Base-by-base conservation (phyloP, 2,797 vertebrate species). In the Falco peregrinus region DNA sequence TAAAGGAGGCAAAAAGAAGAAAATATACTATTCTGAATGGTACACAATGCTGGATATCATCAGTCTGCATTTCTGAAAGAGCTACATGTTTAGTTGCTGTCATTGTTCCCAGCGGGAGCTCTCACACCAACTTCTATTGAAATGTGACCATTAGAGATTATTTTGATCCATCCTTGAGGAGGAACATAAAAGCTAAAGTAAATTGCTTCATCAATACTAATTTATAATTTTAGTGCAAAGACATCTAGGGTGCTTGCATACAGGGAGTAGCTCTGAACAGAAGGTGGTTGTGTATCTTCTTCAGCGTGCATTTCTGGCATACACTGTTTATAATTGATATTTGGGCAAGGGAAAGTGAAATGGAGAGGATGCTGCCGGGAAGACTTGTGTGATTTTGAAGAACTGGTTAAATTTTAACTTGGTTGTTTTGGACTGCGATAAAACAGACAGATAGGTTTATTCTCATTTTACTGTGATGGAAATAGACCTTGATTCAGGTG, bases 161-260 rank as follows among this genome's bases (percentile, higher is more conserved):
- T 95, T 96, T 95, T 92, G 84, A 78, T 95, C 74, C 64, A 43
- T 83, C 45, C 68, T 78, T 95, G 81, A 93, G 37, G 35, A 57
- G 0, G 8, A 83, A 64, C 68, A 78, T 87, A 90, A 95, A 94
- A 95, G 93, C 57, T 78, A 16, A 87, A 89, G 43, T 50, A 90
- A 95, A 94, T 93, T 77, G 92, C 94, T 97, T 95, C 84, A 85
- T 96, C 94, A 83, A 96, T 94, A 84, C 54, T 39, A 13, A 64
- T 84, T 96, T 85, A 93, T 95, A 71, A 94, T 95, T 97, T 93
- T 73, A 91, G 71, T 81, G 68, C 50, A 87, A 71, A 85, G 53
- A 67, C 81, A 19, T 59, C 60, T 68, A 50, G n/a, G 70, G 37
- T 70, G 48, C 79, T 90, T 85, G 84, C 82, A 71, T 69, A 61